Conservation (phyloP, 1,140 invertebrate species). For the Lucilia sericata region DNA sequence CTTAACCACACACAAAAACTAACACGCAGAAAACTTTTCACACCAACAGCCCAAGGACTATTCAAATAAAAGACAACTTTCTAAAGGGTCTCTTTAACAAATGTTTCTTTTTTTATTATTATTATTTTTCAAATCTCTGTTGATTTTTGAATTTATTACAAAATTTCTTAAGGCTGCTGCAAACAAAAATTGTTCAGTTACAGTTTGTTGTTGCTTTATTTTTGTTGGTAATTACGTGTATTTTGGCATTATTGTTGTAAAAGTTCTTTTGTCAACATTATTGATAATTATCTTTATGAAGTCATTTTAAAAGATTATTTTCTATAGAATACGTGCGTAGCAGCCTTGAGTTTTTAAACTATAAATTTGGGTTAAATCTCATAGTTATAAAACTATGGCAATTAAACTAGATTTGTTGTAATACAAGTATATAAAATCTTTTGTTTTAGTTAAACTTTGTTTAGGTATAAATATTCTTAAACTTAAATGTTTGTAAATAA, state of each 20-base stretch:
- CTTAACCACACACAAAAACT: background rate
- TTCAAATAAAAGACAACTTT: background rate
- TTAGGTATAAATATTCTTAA: background rate
- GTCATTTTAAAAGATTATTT: constrained; percentile 29
- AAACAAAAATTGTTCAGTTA: background rate
- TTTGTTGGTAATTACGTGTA: background rate
- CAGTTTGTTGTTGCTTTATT: background rate
- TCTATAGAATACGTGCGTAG: background rate
- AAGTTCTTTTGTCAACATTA: constrained; percentile 33
- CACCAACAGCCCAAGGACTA: background rate
- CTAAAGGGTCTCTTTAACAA: constrained; percentile 2
- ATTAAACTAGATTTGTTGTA: constrained; percentile 18
- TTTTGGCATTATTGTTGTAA: background rate
- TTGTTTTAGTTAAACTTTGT: background rate
- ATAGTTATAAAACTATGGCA: constrained; percentile 12
- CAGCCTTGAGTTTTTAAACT: background rate
- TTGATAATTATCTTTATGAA: constrained; percentile 41
- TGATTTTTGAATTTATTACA: constrained; percentile 21
- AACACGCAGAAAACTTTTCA: background rate
- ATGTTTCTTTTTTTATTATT: background rate
- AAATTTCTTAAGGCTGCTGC: constrained; percentile 15
- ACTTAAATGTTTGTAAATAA: background rate
- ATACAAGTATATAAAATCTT: background rate
- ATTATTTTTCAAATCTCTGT: constrained; percentile 16
- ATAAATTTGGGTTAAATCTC: constrained; percentile 33